Conservation (phyloP, 2,797 vertebrate genomes). For the Tenualosa thibaudeaui region DNA sequence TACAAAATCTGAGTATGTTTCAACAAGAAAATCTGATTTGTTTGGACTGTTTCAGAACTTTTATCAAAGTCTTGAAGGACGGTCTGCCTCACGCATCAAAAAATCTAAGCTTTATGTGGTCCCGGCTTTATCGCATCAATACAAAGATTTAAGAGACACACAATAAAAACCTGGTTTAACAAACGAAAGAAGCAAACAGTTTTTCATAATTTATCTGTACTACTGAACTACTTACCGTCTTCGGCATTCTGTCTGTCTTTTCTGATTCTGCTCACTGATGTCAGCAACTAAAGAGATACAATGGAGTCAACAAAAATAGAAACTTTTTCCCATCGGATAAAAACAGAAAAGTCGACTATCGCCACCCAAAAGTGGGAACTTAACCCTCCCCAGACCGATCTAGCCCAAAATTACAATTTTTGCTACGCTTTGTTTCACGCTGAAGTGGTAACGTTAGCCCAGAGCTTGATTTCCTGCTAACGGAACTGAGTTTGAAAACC, state of each 20-base stretch:
- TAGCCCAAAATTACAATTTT: conserved; percentile 26
- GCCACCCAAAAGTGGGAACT: conserved; percentile 6
- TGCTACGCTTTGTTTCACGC: conserved; percentile 62
- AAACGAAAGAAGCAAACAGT: not conserved
- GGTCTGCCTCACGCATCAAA: not conserved
- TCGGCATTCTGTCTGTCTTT: conserved; percentile 72
- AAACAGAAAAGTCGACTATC: not conserved
- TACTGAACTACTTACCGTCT: conserved; percentile 81
- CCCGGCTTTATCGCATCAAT: not conserved
- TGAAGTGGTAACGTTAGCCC: conserved; percentile 51
- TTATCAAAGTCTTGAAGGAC: not conserved
- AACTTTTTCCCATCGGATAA: conserved; percentile 77
- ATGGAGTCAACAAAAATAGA: conserved; percentile 56
- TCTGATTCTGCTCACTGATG: conserved; percentile 32
- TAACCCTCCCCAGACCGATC: conserved; percentile 34
- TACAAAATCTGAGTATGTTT: not conserved
- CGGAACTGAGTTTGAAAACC: conserved; percentile 78
- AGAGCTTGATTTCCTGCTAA: conserved; percentile 77
- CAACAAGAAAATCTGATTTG: not conserved
- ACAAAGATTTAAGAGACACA: not conserved
- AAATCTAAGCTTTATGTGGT: not conserved
- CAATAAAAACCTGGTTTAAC: not conserved
- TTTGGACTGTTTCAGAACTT: conserved; percentile 2
- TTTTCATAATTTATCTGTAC: not conserved
- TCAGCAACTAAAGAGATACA: conserved; percentile 54